phyloP scores from a whole-genome alignment of 2,888 invertebrate genomes.

The Caenorhabditis macrosperma region DNA sequence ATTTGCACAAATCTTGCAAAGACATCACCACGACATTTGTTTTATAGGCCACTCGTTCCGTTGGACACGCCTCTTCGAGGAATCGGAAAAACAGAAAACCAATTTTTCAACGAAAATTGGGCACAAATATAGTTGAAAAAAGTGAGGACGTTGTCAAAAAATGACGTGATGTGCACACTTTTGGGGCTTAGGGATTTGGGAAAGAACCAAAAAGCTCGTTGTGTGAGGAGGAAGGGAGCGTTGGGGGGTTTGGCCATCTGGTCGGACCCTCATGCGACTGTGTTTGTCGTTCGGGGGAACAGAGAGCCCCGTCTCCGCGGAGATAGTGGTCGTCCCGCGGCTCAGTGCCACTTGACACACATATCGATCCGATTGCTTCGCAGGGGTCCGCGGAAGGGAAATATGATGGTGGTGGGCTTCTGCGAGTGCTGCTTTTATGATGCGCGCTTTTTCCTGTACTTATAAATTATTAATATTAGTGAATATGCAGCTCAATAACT shows the following conservation, averaged over 20 bases:
- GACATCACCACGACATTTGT: background rate
- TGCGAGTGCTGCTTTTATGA: background rate
- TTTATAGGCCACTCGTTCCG: background rate
- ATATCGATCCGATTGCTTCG: constrained; percentile 10
- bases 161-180: constrained; percentile 18
- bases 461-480: constrained; percentile 9
- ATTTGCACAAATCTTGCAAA: background rate
- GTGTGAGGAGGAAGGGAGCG: constrained; percentile 9
- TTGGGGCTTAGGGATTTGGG: constrained; percentile 11
- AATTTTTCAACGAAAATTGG: background rate
- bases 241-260: constrained; percentile 28
- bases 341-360: constrained; percentile 18
- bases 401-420: background rate
- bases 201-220: constrained; percentile 24
- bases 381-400: background rate
- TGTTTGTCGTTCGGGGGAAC: constrained; percentile 19
- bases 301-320: constrained; percentile 1
- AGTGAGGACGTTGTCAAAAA: constrained; percentile 5
- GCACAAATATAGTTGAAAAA: background rate
- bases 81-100: background rate
- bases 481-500: background rate
- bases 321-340: constrained; percentile 1
- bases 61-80: background rate
- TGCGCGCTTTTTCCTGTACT: background rate
- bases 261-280: constrained; percentile 36